Conservation (phyloP, 2,888 invertebrate species). For the Eupithecia centaureata region DNA sequence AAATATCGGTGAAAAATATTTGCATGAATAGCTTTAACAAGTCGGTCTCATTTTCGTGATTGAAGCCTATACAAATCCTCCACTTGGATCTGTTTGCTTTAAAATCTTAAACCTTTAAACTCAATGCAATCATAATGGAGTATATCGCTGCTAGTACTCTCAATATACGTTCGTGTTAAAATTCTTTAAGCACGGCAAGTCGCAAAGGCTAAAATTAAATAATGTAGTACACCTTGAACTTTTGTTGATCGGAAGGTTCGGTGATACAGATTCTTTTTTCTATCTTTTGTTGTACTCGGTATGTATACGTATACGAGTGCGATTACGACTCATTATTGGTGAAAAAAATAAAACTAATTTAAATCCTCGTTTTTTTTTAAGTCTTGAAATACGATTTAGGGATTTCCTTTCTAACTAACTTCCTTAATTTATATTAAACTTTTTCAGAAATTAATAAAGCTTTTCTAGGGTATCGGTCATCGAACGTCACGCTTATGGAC, state of each 20-base stretch:
- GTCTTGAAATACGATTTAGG: background rate
- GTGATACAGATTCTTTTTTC: background rate
- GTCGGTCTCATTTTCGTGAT: background rate
- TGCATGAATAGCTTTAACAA: background rate
- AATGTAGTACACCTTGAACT: slow-evolving; percentile 8
- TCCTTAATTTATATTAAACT: background rate
- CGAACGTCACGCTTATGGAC: background rate
- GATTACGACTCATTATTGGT: too few species aligned
- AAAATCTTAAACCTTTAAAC: background rate
- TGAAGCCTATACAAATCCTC: background rate
- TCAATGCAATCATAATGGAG: background rate
- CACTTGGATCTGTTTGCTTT: background rate
- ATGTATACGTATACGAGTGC: too few species aligned
- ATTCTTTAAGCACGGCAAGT: background rate
- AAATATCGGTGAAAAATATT: background rate
- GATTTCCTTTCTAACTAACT: background rate
- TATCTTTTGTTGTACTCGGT: background rate
- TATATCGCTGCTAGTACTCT: background rate
- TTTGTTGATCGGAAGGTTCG: background rate
- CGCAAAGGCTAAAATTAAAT: slow-evolving; percentile 7
- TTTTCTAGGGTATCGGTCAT: background rate
- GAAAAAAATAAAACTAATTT: background rate
- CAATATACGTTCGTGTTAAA: background rate
- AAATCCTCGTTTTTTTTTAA: background rate
- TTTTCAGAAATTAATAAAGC: background rate